Conservation (phyloP, 2,888 invertebrate species). For the Autographa gamma region DNA sequence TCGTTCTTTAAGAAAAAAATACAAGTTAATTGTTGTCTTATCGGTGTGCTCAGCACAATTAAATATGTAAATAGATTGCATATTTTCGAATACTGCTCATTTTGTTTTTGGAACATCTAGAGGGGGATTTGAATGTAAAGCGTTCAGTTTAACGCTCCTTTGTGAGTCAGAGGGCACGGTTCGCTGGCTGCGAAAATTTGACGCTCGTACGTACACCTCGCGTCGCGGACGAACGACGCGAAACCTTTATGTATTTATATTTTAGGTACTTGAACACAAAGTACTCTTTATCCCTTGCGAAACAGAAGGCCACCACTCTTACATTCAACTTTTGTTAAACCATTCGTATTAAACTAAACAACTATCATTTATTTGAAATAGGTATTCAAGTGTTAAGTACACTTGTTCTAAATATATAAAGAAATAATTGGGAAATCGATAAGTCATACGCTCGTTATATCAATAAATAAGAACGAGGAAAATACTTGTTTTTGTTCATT, state of each 20-base stretch:
- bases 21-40: slow-evolving; percentile 2
- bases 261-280: slow-evolving; percentile 15
- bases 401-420: slow-evolving; percentile 25
- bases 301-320: slow-evolving; percentile 2
- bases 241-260: slow-evolving; percentile 52
- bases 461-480: slow-evolving; percentile 29
- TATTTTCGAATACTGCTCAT: slow-evolving; percentile 53
- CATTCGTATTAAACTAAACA: background rate
- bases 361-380: slow-evolving; percentile 15
- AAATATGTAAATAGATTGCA: slow-evolving; percentile 20
- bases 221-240: slow-evolving; percentile 60
- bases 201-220: slow-evolving; percentile 68
- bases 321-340: background rate
- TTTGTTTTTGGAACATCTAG: slow-evolving; percentile 63
- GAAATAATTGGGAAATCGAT: slow-evolving; percentile 29
- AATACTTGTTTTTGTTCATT: slow-evolving; percentile 10
- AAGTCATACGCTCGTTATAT: slow-evolving; percentile 19
- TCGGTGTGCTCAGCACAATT: background rate
- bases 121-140: slow-evolving; percentile 73
- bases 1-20: slow-evolving; percentile 10
- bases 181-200: slow-evolving; percentile 84
- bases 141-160: slow-evolving; percentile 78
- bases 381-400: background rate
- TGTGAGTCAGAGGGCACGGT: slow-evolving; percentile 83
- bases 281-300: background rate